Percentiles rank a stretch among this genome's conserved stretches.
phyloP scores from a whole-genome alignment of 2,888 invertebrate genomes.

The Tetragnatha montana region DNA sequence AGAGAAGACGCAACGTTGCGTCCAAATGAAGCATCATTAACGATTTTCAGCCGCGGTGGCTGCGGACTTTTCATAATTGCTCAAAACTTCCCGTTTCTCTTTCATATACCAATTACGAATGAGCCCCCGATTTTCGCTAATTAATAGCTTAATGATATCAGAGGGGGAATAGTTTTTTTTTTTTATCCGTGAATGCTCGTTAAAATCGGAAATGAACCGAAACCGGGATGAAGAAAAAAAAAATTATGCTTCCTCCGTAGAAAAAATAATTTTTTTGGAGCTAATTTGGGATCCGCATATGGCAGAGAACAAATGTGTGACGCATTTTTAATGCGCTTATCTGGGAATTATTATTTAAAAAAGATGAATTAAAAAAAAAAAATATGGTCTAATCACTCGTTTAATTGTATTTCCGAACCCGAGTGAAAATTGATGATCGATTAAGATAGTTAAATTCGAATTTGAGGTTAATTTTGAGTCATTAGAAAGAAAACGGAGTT shows the following conservation, averaged over 20 bases:
- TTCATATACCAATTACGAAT: slow-evolving; percentile 32
- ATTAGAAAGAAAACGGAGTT: background rate
- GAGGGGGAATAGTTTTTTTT: background rate
- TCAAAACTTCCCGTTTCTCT: slow-evolving; percentile 3
- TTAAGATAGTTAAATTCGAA: background rate
- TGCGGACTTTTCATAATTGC: background rate
- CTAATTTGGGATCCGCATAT: background rate
- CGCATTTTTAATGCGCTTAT: background rate
- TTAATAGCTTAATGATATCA: slow-evolving; percentile 52
- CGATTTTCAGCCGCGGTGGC: background rate
- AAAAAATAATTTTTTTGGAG: background rate
- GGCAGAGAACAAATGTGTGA: background rate
- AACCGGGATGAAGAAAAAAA: background rate
- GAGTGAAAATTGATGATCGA: background rate
- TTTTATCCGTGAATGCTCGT: background rate
- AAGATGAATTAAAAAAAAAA: background rate
- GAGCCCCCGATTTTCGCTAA: slow-evolving; percentile 36
- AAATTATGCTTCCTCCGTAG: background rate
- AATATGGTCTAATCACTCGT: background rate
- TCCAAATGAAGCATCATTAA: background rate
- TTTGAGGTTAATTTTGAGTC: background rate
- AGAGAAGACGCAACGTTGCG: background rate
- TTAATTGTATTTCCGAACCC: background rate
- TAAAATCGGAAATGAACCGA: background rate
- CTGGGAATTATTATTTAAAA: background rate